Conservation (phyloP, 2,888 invertebrate species). For the Heliconius erato region DNA sequence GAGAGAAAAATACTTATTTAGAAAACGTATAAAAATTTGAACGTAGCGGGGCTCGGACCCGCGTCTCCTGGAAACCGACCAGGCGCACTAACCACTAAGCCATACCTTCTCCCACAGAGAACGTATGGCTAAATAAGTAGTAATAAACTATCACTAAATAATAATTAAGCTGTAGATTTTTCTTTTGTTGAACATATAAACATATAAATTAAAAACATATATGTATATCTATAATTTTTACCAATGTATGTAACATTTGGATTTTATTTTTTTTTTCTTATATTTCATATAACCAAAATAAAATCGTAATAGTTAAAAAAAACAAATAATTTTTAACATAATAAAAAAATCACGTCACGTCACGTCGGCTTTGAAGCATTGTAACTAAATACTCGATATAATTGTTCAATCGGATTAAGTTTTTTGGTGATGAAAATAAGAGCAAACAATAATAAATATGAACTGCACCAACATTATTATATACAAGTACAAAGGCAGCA, state of each 20-base stretch:
- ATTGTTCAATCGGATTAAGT: constrained; percentile 28
- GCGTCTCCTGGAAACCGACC: no score
- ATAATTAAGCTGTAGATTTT: not conserved
- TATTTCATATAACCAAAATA: not conserved
- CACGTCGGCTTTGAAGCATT: not conserved
- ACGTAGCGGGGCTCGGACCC: no score
- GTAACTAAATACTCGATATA: constrained; percentile 28
- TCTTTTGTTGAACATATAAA: not conserved
- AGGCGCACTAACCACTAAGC: no score
- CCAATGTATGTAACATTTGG: no score
- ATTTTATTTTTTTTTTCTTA: no score
- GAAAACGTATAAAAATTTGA: no score
- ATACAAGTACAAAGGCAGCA: constrained; percentile 69
- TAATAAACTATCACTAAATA: not conserved
- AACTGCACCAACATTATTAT: constrained; percentile 61
- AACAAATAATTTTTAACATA: not conserved
- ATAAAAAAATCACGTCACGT: not conserved
- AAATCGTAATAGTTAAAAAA: not conserved
- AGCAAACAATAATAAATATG: constrained; percentile 36
- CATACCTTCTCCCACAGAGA: no score
- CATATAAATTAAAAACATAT: no score
- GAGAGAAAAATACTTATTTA: no score
- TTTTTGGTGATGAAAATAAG: constrained; percentile 30
- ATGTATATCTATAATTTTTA: no score
- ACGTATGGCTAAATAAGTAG: not conserved